These are phyloP conservation scores for Ondatra zibethicus DNA, from an alignment of 2,113 vertebrate species.

Conservation along the genomic window DNA sequence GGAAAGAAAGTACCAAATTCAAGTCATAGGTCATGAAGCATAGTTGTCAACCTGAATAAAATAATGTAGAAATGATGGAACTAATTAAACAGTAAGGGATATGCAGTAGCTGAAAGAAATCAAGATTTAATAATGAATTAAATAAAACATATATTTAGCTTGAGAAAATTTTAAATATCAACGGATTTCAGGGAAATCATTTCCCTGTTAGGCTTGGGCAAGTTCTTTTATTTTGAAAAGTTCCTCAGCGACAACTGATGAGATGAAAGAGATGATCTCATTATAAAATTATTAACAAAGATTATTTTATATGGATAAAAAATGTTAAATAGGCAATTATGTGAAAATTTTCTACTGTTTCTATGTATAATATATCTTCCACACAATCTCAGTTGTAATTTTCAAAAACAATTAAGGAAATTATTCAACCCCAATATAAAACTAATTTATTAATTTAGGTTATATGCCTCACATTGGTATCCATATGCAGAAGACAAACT, in stretches of 20 bases:
- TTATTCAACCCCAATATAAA: constrained; percentile 83
- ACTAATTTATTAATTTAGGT: constrained; percentile 84
- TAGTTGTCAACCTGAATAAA: neutral
- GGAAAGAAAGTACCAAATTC: constrained; percentile 14
- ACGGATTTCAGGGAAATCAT: neutral
- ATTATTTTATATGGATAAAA: constrained; percentile 9
- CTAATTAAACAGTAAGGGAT: neutral
- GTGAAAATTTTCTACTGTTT: constrained; percentile 4
- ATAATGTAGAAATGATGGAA: neutral
- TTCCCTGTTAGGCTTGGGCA: neutral
- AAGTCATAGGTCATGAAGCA: neutral
- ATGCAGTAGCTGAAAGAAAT: neutral
- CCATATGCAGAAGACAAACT: constrained; percentile 81
- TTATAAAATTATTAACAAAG: neutral
- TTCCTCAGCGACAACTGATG: neutral
- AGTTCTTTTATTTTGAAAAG: constrained; percentile 1
- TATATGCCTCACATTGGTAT: constrained; percentile 83
- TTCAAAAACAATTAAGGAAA: constrained; percentile 86
- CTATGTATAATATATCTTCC: constrained; percentile 68
- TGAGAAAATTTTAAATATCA: neutral
- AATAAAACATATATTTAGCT: neutral
- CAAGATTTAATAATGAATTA: constrained; percentile 2
- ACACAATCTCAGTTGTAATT: constrained; percentile 83
- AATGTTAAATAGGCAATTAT: constrained; percentile 1
- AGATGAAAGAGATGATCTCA: neutral